Evolutionary conservation across 2,113 vertebrate genomes (phyloP).

Genomic region (Carettochelys insculpta): DNA sequence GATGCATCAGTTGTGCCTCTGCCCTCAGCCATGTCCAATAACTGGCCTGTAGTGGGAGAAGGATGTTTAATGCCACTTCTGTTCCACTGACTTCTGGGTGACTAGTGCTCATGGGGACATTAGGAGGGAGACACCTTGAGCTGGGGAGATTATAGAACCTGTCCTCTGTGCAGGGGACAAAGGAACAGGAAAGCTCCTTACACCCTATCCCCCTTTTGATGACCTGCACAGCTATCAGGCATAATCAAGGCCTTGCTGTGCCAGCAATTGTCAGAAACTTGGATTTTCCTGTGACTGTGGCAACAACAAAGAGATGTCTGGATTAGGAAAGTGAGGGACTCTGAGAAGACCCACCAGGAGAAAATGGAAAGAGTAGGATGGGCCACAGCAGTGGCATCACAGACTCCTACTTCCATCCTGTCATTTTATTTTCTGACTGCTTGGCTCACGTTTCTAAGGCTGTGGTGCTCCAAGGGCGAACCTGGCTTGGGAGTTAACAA

Average conservation of each 20-base stretch:
- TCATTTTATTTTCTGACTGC: not conserved
- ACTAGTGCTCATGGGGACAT: not conserved
- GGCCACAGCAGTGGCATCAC: not conserved
- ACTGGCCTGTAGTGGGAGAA: not conserved
- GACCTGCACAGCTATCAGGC: not conserved
- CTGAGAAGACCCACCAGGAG: fast-evolving
- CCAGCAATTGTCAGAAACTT: not conserved
- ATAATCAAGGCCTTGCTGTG: not conserved
- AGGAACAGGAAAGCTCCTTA: not conserved
- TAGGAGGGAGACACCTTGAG: not conserved
- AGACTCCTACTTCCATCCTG: not conserved
- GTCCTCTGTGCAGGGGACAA: not conserved
- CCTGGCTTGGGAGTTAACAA: not conserved
- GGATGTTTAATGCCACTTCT: not conserved
- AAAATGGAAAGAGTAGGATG: not conserved
- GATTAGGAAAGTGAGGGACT: not conserved
- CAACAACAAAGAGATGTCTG: not conserved
- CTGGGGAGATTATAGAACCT: not conserved
- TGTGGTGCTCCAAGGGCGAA: not conserved
- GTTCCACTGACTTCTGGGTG: not conserved
- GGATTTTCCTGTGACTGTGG: not conserved
- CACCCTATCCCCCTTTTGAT: not conserved
- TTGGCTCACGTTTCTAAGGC: not conserved
- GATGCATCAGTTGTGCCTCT: not conserved
- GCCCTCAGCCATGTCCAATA: not conserved